Evolutionary conservation across 2,797 vertebrate species (phyloP), one percentile per base, ranked within the genome.

Genomic region (Myioborus miniatus): DNA sequence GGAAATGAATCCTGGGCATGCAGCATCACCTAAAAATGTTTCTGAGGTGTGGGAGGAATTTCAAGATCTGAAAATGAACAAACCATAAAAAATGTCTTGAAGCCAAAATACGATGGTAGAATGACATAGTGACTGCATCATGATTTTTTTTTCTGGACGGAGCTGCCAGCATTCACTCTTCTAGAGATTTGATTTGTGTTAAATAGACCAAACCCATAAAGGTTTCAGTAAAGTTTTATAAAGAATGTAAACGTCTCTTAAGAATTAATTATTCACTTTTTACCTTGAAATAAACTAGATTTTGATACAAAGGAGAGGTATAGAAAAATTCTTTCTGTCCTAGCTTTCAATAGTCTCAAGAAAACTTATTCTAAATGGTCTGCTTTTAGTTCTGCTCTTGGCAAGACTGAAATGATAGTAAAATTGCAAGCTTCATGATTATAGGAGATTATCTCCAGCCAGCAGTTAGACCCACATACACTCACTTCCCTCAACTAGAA

Each of bases 41-140:
- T 83, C 89, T 72, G 89, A 88, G 32, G 41, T 78, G 94, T 96
- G 67, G 94, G 94, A 94, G 87, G 94, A 96, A 96, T 96, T 81
- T 84, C 59, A 86, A 96, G 58, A 83, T 47, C 82, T 91, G 93
- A 83, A 95, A 93, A 91, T 67, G 82, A 96, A 64, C 50, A 72
- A 94, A 65, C 41, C 52, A 93, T 0, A 7, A 58, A 95, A 96
- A 89, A 78, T 46, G 6, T 92, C 47, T 90, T 36, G 55, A 91
- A 93, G 87, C 82, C 89, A 96, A 94, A 83, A 81, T 59, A 67
- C 27, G 59, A 91, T 52, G 78, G 52, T 41, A 83, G 84, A 95
- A 81, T 94, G 91, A 96, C 76, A 77, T 86, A 93, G 89, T 86
- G 63, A 92, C 79, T 92, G 55, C 69, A 9, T 94, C 92, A 94